Conservation (phyloP, 2,113 vertebrate genomes). For the Procapra przewalskii region DNA sequence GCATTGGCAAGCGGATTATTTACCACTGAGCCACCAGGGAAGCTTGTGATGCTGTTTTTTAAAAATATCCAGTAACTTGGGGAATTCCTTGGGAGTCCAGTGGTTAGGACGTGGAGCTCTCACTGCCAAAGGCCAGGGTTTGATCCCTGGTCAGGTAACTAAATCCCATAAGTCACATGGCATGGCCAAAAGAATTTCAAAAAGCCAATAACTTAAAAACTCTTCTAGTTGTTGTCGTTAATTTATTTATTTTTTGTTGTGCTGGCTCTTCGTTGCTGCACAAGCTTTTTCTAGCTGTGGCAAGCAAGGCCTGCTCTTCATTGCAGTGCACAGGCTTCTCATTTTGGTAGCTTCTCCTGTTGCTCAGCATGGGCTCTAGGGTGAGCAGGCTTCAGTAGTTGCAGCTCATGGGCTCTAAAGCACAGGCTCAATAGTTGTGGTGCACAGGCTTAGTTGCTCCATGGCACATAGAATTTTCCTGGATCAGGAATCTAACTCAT, state of each 20-base stretch:
- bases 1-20: neutral
- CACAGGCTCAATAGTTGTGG: neutral
- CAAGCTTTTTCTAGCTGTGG: neutral
- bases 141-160: neutral
- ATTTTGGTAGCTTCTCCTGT: neutral
- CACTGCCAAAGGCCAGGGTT: neutral
- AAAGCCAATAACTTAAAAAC: constrained; percentile 7
- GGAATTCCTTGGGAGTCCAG: neutral
- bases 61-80: constrained; percentile 2
- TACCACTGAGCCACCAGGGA: neutral
- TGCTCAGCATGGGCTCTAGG: neutral
- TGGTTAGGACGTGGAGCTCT: neutral
- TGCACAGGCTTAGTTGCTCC: neutral
- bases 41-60: neutral
- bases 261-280: neutral
- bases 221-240: neutral
- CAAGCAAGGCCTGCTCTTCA: neutral
- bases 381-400: neutral
- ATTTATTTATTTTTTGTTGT: neutral
- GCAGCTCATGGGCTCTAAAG: neutral
- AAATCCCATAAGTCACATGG: neutral
- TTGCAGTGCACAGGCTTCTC: neutral
- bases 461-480: neutral
- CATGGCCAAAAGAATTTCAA: neutral
- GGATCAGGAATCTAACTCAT: neutral